These are phyloP conservation scores for Orchesellides sinensis DNA, from an alignment of 2,888 invertebrate species.

Conservation along the genomic window DNA sequence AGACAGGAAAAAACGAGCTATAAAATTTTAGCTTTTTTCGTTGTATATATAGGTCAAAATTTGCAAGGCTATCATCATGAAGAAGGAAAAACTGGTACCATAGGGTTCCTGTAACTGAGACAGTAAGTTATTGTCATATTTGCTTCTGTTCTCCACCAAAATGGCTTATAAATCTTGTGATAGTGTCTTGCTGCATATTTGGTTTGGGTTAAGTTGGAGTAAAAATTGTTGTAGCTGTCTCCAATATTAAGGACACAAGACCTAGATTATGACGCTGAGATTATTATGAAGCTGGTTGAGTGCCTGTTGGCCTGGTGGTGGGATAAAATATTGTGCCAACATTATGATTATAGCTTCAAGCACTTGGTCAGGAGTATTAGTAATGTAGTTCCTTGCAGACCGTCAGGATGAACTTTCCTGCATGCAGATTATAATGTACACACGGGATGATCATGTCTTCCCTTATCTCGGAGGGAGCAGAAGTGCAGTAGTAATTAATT, in stretches of 20 bases:
- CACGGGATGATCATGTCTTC: conserved; percentile 1
- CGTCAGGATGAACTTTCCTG: not conserved
- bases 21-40: conserved; percentile 50
- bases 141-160: not conserved
- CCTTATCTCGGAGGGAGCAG: conserved; percentile 20
- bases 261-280: not conserved
- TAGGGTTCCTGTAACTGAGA: not conserved
- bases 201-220: no score
- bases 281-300: no score
- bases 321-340: not conserved
- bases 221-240: conserved; percentile 52
- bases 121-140: not conserved
- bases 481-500: conserved; percentile 45
- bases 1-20: not conserved
- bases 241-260: not conserved
- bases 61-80: conserved; percentile 45
- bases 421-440: no score
- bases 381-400: not conserved
- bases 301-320: not conserved
- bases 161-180: conserved; percentile 28
- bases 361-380: not conserved
- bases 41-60: conserved; percentile 59
- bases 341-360: not conserved
- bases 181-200: not conserved
- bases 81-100: not conserved